Evolutionary conservation across 2,888 invertebrate species (phyloP).

Genomic region (Drosophila borealis): DNA sequence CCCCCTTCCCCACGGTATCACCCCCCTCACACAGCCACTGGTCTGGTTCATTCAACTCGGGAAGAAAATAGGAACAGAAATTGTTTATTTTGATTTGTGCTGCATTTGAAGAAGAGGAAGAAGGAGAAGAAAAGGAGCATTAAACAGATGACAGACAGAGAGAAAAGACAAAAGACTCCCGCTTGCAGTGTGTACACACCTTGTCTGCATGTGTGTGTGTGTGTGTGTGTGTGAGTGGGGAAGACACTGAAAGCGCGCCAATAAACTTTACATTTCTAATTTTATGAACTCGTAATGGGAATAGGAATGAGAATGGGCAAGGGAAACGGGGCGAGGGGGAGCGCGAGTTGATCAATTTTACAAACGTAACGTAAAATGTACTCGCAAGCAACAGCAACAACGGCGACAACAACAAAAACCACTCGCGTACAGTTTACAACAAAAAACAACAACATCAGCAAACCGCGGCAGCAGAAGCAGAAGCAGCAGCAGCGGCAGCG

Average conservation of each 20-base stretch:
- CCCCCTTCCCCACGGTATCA: background rate
- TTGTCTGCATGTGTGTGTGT: constrained; percentile 15
- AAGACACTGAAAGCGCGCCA: constrained; percentile 58
- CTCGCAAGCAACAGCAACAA: constrained; percentile 16
- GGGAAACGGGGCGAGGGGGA: background rate
- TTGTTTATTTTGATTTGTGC: constrained; percentile 56
- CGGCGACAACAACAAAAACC: constrained; percentile 22
- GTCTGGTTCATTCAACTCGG: constrained; percentile 54
- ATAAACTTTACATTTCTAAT: constrained; percentile 60
- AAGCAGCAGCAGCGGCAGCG: background rate
- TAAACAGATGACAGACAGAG: constrained; percentile 4
- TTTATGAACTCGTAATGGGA: constrained; percentile 49
- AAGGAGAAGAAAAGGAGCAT: constrained; percentile 12
- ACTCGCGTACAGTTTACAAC: constrained; percentile 74
- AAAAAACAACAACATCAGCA: constrained; percentile 53
- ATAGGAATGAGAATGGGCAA: constrained; percentile 15
- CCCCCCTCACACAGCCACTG: background rate
- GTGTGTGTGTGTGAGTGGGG: constrained; percentile 1
- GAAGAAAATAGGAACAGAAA: constrained; percentile 33
- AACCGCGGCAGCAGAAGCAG: constrained; percentile 2
- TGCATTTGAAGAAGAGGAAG: constrained; percentile 28
- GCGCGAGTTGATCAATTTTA: constrained; percentile 51
- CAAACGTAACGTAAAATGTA: constrained; percentile 44
- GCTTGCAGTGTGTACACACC: constrained; percentile 35
- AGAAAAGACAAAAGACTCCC: constrained; percentile 20